Evolutionary conservation across 2,797 vertebrate species (phyloP), one percentile per base, ranked within the genome.

Genomic region (Eurystomus glaucurus): DNA sequence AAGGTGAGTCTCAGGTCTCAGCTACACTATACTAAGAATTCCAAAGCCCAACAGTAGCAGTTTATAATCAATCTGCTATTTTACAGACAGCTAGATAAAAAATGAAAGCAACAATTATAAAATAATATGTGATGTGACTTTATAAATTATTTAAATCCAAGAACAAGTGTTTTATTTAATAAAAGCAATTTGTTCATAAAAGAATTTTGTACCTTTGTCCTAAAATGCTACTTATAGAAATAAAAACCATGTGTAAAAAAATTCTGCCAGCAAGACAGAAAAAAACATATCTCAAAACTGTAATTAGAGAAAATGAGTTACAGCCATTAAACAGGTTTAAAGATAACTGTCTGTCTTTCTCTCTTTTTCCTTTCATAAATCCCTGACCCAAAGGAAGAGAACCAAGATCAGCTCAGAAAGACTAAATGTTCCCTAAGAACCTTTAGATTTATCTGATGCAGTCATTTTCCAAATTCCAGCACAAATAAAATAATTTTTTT

Each of bases 201-300:
- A 83, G 4, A 65, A 19, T 74, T 75, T 37, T 80, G 9, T 39
- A 20, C 20, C 14, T 66, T 93, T 95, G 20, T 84, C 29, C 51
- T 91, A 58, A 96, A 96, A 95, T 71, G n/a, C 9, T 90, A 52
- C 10, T 85, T 70, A 6, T 85, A 39, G 18, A 95, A 96, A 91
- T 58, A 95, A 96, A 97, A 92, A 14, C 20, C n/a, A 50, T 70
- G n/a, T 92, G 21, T 35, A 91, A 95, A 94, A 94, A 86, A 91
- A 79, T 84, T 65, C n/a, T 95, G 57, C 39, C 45, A 90, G 48
- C 54, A 96, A 91, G 26, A 48, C 26, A 92, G 39, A 96, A 74
- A 48, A 92, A 95, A 61, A 43, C 22, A 17, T 88, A 65, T 85
- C 82, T 93, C 57, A 71, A 90, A 91, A 88, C 31, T 88, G 4